These are phyloP conservation scores for Panzeria rudis DNA, from an alignment of 2,888 invertebrate genomes.

Conservation along the genomic window DNA sequence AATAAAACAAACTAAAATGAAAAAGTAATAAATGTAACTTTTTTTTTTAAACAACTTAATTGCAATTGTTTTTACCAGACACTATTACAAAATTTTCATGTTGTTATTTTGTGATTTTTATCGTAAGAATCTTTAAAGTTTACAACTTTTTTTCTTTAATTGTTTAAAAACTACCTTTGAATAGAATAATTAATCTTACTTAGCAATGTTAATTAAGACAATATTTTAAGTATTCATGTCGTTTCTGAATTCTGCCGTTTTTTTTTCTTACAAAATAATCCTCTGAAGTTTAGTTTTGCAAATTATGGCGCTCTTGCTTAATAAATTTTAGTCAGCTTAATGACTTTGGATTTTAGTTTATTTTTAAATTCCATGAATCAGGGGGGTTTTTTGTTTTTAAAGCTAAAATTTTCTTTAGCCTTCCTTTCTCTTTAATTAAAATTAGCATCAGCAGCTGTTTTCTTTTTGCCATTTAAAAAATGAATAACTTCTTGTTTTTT, in stretches of 20 bases:
- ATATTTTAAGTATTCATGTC: neutral
- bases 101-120: neutral
- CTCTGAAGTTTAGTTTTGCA: neutral
- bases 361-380: conserved; percentile 35
- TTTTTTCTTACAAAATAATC: neutral
- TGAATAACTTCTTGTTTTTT: neutral
- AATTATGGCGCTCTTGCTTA: neutral
- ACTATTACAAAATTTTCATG: conserved; percentile 10
- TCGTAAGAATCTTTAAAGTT: conserved; percentile 20
- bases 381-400: conserved; percentile 37
- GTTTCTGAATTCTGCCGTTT: neutral
- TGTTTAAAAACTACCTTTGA: neutral
- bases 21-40: conserved; percentile 14
- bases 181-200: neutral
- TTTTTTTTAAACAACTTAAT: neutral
- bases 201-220: neutral
- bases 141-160: neutral
- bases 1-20: no score
- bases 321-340: conserved; percentile 32
- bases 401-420: conserved; percentile 43
- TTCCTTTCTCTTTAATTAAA: conserved; percentile 62
- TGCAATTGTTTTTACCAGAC: conserved; percentile 11
- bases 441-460: conserved; percentile 14
- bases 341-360: conserved; percentile 9
- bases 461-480: conserved; percentile 23